Evolutionary conservation across 2,113 vertebrate species (phyloP), one percentile per base, ranked within the genome.

Genomic region (Jaculus jaculus): DNA sequence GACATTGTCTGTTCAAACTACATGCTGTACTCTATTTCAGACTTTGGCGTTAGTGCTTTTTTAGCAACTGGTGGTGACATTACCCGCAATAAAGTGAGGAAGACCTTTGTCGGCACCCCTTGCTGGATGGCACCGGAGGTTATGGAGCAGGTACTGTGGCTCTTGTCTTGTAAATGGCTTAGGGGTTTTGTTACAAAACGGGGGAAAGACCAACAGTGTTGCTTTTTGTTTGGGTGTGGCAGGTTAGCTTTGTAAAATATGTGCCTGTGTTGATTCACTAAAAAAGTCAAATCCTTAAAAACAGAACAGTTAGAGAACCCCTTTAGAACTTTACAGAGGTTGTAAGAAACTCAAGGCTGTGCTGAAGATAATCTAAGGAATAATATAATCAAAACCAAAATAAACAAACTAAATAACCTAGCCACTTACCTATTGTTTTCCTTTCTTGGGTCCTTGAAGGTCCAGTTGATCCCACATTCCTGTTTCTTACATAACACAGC

Each of bases 51-150:
- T 86, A 99, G 99, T n/a, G 99, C 99, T 2, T 99, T 99, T 97
- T 97, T 99, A 97, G 99, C 99, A 91, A 99, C 99, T 24, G 99
- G 99, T 80, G 99, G 99, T 84, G 99, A 99, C 98, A 99, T 99
- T 90, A 99, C 99, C 66, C 98, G 99, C 86, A 99, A 99, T 98
- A 99, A 99, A 99, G 99, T 99, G 95, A 98, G 99, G 89, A 99
- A 99, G 98, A 99, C 99, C 0, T 99, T 99, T 97, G 99, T 99
- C 93, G 99, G 99, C 95, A 99, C 99, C 2, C 99, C 99, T 37
- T 99, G 99, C 96, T 99, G 99, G 99, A 99, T 99, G 99, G 99
- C 99, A 20, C 99, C 99, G 21, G 99, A 99, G 96, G 99, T 99
- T 84, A 99, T 99, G 99, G 99, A 99, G 86, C 99, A 99, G 99